Conservation (phyloP, 2,797 vertebrate genomes). For the Poecilia picta region DNA sequence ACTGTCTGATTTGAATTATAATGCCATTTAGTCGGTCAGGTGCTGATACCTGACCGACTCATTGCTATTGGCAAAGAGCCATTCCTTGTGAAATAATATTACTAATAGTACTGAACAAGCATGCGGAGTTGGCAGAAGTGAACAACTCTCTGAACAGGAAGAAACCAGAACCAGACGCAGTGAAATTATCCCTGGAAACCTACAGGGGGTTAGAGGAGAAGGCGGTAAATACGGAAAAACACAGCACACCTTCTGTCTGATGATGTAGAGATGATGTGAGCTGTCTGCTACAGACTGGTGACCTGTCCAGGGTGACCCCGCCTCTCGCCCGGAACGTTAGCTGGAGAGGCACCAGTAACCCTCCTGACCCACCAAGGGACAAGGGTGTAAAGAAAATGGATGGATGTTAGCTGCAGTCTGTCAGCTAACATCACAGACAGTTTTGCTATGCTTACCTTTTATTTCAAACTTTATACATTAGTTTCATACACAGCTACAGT, state of each 20-base stretch:
- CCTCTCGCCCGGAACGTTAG: too few relatives aligned
- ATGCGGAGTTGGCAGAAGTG: not conserved
- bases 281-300: not conserved
- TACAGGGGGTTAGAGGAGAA: not conserved
- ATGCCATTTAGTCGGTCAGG: not conserved
- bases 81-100: not conserved
- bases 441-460: not conserved
- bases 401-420: not conserved
- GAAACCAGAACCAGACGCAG: not conserved
- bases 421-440: not conserved
- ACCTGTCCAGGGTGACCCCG: too few relatives aligned
- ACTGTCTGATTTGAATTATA: not conserved
- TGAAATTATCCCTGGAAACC: not conserved
- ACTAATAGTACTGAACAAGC: not conserved
- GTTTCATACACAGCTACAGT: not conserved
- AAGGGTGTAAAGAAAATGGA: too few relatives aligned
- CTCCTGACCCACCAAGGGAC: too few relatives aligned
- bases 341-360: too few relatives aligned
- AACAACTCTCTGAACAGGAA: not conserved
- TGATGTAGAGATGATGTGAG: not conserved
- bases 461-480: not conserved
- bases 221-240: not conserved
- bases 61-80: not conserved
- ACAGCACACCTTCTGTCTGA: not conserved
- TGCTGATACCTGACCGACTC: not conserved